Base-by-base conservation (phyloP, 1,140 invertebrate genomes). In the Archivesica marissinica region DNA sequence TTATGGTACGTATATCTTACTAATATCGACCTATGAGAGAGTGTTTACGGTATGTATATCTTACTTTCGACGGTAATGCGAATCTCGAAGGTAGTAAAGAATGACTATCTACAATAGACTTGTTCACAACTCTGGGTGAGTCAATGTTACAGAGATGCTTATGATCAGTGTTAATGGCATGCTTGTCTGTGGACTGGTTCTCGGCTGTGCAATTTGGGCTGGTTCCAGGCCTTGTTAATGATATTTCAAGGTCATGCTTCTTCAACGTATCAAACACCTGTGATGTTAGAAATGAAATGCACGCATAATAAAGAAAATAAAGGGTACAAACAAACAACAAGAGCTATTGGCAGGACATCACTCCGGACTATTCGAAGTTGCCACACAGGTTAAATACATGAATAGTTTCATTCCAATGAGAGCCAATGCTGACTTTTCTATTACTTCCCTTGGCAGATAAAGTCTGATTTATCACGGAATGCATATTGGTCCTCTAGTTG, bases 61-160 rank as follows among this genome's bases (percentile, higher is more conserved):
- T 87, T 86, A 89, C 88, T 86, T 87, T 89, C 2, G 88, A 89
- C 9, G 88, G 88, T 23, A 89, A 59, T 13, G 84, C 78, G 72
- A 89, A 89, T 59, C 82, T 81, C 23, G 88, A 89, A 15, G 88
- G 88, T 20, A 89, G 68, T 13, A 87, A 64, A 80, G 82, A 61
- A 30, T 82, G 41, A 72, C 68, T 72, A 61, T 88, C 85, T 50
- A 88, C 59, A 4, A 82, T 72, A 64, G 86, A 85, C 70, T 83
- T 74, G 33, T 83, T 74, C 13, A 23, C 80, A 70, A 54, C n/a
- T 54, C 68, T 28, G 39, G 79, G 64, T 70, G 79, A 81, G 6
- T 81, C 79, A 54, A 66, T 35, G 61, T 79, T 64, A 79, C 47
- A 66, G 17, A 79, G n/a, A 79, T 64, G 77, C 61, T 79, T 79